Evolutionary conservation across 2,113 vertebrate genomes (phyloP), one percentile per base, ranked within the genome.

Genomic region (Gallinago jamesoni): DNA sequence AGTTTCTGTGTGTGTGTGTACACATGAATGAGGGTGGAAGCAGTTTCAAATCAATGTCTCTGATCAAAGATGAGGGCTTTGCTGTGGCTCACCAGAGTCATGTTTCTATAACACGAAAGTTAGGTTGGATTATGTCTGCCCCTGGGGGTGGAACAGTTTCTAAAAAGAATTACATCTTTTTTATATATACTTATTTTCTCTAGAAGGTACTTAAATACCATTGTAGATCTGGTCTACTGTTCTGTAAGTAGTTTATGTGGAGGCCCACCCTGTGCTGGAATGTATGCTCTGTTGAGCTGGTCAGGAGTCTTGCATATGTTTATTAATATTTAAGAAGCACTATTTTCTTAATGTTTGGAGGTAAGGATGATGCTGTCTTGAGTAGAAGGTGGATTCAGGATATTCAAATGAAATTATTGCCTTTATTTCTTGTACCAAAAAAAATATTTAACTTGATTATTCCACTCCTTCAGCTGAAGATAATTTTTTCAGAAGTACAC

Each of bases 221-320:
- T 7, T 7, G 9, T 37, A 57, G 37, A 25, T 31, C 30, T 60
- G 9, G 14, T 47, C 7, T 57, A 67, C 14, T 43, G 3, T 80
- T 84, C 31, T 70, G 2, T 68, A 24, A 75, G 23, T 9, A 41
- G 7, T 5, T 2, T 24, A 39, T 5, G 4, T n/a, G 11, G 28
- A 89, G 4, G 12, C 41, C 35, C 20, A 39, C 1, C 13, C 10
- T 68, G 7, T 75, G 4, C 7, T 78, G n/a, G 6, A 41, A 55
- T 1, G 1, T 21, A 37, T 62, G 4, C 2, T 75, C 5, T 39
- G 4, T 47, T 72, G 13, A 21, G 27, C 20, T 63, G 12, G 3
- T 15, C 60, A 75, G 31, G 9, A 62, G 2, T 24, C 33, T 75
- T 59, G 6, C 0, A 24, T 12, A 39, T 47, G 72, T 82, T 52